These are phyloP conservation scores for Eurystomus glaucurus DNA, from an alignment of 2,797 vertebrate species.

Conservation along the genomic window DNA sequence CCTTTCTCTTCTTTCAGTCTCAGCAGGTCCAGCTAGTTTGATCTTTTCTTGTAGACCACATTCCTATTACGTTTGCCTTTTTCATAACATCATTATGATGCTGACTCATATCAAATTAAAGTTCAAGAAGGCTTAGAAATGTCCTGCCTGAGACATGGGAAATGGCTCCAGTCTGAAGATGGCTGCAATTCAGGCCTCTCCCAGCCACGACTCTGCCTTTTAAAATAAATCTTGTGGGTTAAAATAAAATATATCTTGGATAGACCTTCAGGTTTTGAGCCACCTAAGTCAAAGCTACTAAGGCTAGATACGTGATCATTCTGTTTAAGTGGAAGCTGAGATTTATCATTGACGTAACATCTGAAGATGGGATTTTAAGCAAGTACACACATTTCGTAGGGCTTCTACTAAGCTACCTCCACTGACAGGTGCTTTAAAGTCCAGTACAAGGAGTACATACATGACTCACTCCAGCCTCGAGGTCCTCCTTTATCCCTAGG, in stretches of 20 bases:
- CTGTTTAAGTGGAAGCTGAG: not conserved
- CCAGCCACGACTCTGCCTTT: not conserved
- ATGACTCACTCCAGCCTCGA: not conserved
- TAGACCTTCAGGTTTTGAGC: not conserved
- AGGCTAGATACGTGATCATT: not conserved
- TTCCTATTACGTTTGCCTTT: not conserved
- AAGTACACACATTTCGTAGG: not conserved
- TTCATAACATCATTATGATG: not conserved
- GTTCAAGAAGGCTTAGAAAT: constrained; percentile 8
- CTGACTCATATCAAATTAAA: constrained; percentile 8
- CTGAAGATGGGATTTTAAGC: not conserved
- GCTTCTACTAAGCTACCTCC: not conserved
- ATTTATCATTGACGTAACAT: not conserved
- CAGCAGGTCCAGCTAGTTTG: not conserved
- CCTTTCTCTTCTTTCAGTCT: not conserved
- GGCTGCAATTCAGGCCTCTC: not conserved
- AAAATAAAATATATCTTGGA: not conserved
- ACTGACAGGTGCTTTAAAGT: not conserved
- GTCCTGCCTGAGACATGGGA: not conserved
- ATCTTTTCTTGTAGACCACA: not conserved
- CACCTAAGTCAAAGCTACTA: not conserved
- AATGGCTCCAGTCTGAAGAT: not conserved
- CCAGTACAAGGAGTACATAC: not conserved
- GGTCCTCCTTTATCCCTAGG: not conserved
- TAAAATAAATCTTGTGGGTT: constrained; percentile 5